Evolutionary conservation across 2,888 invertebrate species (phyloP).

Genomic region (Synanthedon tipuliformis): DNA sequence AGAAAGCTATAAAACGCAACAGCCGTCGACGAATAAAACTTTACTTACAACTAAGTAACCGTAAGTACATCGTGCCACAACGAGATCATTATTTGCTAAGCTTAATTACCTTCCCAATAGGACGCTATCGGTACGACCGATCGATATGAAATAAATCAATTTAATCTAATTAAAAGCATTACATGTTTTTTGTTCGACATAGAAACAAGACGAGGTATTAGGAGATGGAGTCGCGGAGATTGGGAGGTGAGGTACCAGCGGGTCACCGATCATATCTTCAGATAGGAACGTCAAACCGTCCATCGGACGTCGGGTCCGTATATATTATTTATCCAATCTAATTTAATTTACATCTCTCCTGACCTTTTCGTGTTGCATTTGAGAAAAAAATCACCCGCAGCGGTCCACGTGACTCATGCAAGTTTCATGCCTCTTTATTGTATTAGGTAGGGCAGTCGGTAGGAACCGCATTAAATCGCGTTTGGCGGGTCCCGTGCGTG

Average conservation of each 20-base stretch:
- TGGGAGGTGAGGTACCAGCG: constrained; percentile 50
- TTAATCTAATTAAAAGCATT: constrained; percentile 71
- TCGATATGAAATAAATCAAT: constrained; percentile 65
- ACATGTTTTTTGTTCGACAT: constrained; percentile 64
- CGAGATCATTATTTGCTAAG: constrained; percentile 50
- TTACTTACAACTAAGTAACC: not conserved
- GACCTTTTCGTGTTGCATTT: constrained; percentile 55
- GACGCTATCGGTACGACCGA: constrained; percentile 42
- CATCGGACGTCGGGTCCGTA: constrained; percentile 51
- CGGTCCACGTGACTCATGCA: constrained; percentile 36
- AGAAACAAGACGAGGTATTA: constrained; percentile 65
- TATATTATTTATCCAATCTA: constrained; percentile 65
- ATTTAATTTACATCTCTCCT: constrained; percentile 62
- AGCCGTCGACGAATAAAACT: not conserved
- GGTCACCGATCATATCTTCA: constrained; percentile 64
- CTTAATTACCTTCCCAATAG: constrained; percentile 57
- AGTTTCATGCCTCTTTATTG: constrained; percentile 41
- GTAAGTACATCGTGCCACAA: constrained; percentile 12
- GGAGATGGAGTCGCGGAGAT: constrained; percentile 62
- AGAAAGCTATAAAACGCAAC: constrained; percentile 3
- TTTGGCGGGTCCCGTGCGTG: not conserved
- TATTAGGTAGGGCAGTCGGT: constrained; percentile 20
- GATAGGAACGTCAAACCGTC: constrained; percentile 58
- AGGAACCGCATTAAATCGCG: constrained; percentile 28
- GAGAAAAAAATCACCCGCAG: constrained; percentile 32